Evolutionary conservation across 2,888 invertebrate species (phyloP).

Genomic region (Thymelicus lineola): DNA sequence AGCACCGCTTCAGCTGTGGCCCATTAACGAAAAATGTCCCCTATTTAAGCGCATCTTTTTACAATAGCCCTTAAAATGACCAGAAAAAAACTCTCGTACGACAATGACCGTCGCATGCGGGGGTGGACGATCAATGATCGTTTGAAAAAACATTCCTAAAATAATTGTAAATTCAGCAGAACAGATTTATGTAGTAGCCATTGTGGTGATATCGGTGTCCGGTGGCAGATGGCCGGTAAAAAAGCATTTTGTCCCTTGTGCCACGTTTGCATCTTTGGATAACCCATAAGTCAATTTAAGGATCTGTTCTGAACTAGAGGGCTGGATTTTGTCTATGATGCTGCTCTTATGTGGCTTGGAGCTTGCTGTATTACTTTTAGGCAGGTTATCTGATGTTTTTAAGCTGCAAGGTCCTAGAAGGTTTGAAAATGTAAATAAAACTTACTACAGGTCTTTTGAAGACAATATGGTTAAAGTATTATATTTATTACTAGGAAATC

Average conservation of each 20-base stretch:
- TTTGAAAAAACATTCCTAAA: conserved; percentile 67
- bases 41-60: conserved; percentile 75
- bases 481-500: too few species aligned
- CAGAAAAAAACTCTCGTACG: conserved; percentile 79
- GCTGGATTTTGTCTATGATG: too few species aligned
- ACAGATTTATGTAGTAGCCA: conserved; percentile 81
- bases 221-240: conserved; percentile 70
- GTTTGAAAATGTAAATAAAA: too few species aligned
- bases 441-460: too few species aligned
- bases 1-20: conserved; percentile 66
- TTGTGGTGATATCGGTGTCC: conserved; percentile 79
- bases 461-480: too few species aligned
- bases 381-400: too few species aligned
- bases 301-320: too few species aligned
- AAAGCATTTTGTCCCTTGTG: background rate
- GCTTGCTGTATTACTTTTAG: too few species aligned
- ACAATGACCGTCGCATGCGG: conserved; percentile 71
- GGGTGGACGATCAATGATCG: conserved; percentile 81
- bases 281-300: too few species aligned
- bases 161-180: conserved; percentile 79
- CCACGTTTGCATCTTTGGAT: background rate
- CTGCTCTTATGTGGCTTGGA: too few species aligned
- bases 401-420: too few species aligned
- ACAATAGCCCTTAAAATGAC: conserved; percentile 79
- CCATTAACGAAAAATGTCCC: conserved; percentile 73